A percentile compares a stretch with the other conserved stretches of the same genome.
Conservation (phyloP, 2,888 invertebrate species). For the Troides oblongomaculatus region DNA sequence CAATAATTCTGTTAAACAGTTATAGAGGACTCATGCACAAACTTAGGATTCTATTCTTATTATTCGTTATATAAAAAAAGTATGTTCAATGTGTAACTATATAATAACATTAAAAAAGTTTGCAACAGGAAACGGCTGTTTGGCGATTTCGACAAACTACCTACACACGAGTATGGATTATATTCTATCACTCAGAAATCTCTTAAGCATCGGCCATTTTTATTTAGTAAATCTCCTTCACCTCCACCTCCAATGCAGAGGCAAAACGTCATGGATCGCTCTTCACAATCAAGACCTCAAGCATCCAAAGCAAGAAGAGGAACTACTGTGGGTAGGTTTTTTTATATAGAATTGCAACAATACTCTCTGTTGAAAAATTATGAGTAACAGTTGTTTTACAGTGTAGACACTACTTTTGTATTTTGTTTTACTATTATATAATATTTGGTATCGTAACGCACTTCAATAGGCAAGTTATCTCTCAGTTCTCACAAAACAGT, state of each 20-base stretch:
- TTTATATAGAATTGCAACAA: background rate
- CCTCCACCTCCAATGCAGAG: slow-evolving; percentile 52
- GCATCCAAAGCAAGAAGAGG: slow-evolving; percentile 59
- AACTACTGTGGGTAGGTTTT: slow-evolving; percentile 35
- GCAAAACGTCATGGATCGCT: slow-evolving; percentile 42
- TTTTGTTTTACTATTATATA: background rate
- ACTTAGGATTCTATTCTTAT: no score
- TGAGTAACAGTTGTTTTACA: background rate
- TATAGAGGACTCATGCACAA: no score
- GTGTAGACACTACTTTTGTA: background rate
- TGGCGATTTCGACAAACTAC: slow-evolving; percentile 59
- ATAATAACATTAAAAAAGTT: slow-evolving; percentile 48
- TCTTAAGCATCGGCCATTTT: slow-evolving; percentile 44
- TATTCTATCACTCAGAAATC: slow-evolving; percentile 63
- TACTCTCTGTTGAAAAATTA: background rate
- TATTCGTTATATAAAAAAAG: no score
- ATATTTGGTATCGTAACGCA: slow-evolving; percentile 51
- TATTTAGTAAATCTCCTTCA: slow-evolving; percentile 52
- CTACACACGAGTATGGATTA: slow-evolving; percentile 61
- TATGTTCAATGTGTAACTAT: background rate
- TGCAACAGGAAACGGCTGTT: slow-evolving; percentile 58
- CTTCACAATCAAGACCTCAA: slow-evolving; percentile 46
- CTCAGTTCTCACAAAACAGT: slow-evolving; percentile 46
- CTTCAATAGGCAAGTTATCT: slow-evolving; percentile 38
- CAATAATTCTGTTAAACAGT: no score